phyloP scores from a whole-genome alignment of 2,888 invertebrate species.

The Tromatobia lineatoria region DNA sequence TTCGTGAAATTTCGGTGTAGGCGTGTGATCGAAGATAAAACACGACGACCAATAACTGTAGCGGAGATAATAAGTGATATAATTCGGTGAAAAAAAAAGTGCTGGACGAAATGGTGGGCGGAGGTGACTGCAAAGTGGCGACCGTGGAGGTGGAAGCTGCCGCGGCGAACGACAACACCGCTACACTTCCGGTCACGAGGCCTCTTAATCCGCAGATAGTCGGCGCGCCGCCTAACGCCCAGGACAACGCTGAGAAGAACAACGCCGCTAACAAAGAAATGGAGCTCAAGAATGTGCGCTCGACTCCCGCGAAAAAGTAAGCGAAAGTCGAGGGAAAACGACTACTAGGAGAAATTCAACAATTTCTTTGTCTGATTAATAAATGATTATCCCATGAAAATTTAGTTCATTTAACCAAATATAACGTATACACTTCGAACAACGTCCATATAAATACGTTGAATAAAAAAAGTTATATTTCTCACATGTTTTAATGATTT shows the following conservation, averaged over 20 bases:
- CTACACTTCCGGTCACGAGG: conserved; percentile 94
- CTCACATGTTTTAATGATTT: too few relatives aligned
- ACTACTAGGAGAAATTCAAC: neutral
- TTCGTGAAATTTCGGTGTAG: neutral
- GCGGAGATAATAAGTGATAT: conserved; percentile 1
- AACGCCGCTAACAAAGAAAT: conserved; percentile 94
- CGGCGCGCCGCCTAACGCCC: conserved; percentile 89
- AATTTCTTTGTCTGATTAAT: neutral
- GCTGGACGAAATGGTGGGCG: conserved; percentile 87
- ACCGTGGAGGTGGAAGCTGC: conserved; percentile 95
- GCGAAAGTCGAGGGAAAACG: conserved; percentile 59
- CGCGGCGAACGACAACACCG: conserved; percentile 91
- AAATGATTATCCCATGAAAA: too few relatives aligned
- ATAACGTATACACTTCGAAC: too few relatives aligned
- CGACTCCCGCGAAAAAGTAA: conserved; percentile 95
- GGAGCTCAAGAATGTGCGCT: conserved; percentile 94
- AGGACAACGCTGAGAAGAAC: conserved; percentile 91
- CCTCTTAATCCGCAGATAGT: conserved; percentile 87
- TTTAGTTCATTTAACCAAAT: too few relatives aligned
- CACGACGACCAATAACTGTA: neutral
- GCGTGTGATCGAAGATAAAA: neutral
- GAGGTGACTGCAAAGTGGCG: conserved; percentile 94
- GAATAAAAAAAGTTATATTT: too few relatives aligned
- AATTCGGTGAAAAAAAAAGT: conserved; percentile 8
- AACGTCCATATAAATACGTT: too few relatives aligned